Percentiles rank a stretch among this genome's conserved stretches.
phyloP scores from a whole-genome alignment of 2,797 vertebrate species.

The Darevskia nairensis region DNA sequence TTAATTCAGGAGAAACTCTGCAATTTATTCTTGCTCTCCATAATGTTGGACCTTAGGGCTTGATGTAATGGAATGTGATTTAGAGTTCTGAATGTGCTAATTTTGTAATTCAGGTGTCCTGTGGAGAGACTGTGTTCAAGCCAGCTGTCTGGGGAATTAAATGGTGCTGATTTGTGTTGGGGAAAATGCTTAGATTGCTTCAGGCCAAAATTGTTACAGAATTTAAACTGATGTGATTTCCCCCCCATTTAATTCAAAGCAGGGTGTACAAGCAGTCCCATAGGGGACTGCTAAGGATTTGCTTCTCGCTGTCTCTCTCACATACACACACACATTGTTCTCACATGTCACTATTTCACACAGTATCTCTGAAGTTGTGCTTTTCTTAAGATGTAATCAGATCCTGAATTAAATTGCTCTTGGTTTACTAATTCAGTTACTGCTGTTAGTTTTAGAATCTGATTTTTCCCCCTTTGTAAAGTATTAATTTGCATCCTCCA shows the following conservation, averaged over 20 bases:
- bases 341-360: constrained; percentile 17
- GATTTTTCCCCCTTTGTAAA: constrained; percentile 20
- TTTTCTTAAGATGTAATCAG: constrained; percentile 53
- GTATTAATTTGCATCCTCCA: constrained; percentile 26
- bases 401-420: constrained; percentile 30
- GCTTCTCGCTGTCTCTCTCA: constrained; percentile 10
- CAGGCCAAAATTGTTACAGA: constrained; percentile 71
- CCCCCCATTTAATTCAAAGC: constrained; percentile 66
- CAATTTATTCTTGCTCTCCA: constrained; percentile 65
- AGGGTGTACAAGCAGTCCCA: constrained; percentile 57
- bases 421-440: constrained; percentile 45
- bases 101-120: constrained; percentile 76
- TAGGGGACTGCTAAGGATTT: constrained; percentile 55
- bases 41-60: constrained; percentile 71
- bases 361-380: constrained; percentile 33
- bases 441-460: constrained; percentile 36
- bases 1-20: constrained; percentile 73
- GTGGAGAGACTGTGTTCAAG: constrained; percentile 71
- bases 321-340: not conserved
- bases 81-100: constrained; percentile 75
- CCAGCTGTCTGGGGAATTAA: constrained; percentile 76
- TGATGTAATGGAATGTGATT: constrained; percentile 75
- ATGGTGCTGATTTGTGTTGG: constrained; percentile 72
- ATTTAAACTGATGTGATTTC: constrained; percentile 71
- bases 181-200: constrained; percentile 71